Evolutionary conservation across 92 coral and sea anemone genomes (phyloP).

Genomic region (Zoanthus sociatus): DNA sequence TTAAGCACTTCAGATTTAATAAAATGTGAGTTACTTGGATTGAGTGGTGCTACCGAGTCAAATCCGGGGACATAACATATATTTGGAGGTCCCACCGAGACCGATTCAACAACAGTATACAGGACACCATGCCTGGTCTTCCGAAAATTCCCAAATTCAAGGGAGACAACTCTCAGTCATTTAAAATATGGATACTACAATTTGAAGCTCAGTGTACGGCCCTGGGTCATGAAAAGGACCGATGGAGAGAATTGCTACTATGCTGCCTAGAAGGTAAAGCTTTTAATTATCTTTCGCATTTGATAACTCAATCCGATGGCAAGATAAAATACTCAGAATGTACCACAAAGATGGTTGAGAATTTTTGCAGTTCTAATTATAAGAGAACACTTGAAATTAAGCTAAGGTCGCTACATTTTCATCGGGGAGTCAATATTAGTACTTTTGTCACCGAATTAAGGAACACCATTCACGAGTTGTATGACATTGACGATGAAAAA

Average conservation of each 20-base stretch:
- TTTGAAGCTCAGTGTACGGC: constrained; percentile 57
- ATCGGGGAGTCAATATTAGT: constrained; percentile 32
- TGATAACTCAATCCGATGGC: constrained; percentile 34
- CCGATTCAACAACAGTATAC: background rate
- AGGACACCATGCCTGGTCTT: background rate
- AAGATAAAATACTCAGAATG: constrained; percentile 32
- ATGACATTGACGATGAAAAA: constrained; percentile 47
- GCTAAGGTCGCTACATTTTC: constrained; percentile 45
- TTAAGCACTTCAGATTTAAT: too few relatives aligned
- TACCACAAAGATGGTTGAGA: background rate
- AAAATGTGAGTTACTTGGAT: too few relatives aligned
- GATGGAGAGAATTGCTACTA: constrained; percentile 42
- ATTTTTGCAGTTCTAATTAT: constrained; percentile 31
- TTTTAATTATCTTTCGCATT: background rate
- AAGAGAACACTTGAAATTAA: constrained; percentile 41
- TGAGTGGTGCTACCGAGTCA: too few relatives aligned
- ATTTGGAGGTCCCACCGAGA: constrained; percentile 9
- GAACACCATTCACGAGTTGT: constrained; percentile 40
- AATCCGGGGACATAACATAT: too few relatives aligned
- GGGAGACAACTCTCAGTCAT: constrained; percentile 32
- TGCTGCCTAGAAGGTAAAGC: constrained; percentile 47
- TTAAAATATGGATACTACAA: constrained; percentile 46
- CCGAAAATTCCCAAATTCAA: background rate
- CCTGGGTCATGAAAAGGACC: constrained; percentile 45
- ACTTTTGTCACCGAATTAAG: constrained; percentile 42